phyloP scores from a whole-genome alignment of 2,888 invertebrate genomes.

The Lithophane ornitopus region DNA sequence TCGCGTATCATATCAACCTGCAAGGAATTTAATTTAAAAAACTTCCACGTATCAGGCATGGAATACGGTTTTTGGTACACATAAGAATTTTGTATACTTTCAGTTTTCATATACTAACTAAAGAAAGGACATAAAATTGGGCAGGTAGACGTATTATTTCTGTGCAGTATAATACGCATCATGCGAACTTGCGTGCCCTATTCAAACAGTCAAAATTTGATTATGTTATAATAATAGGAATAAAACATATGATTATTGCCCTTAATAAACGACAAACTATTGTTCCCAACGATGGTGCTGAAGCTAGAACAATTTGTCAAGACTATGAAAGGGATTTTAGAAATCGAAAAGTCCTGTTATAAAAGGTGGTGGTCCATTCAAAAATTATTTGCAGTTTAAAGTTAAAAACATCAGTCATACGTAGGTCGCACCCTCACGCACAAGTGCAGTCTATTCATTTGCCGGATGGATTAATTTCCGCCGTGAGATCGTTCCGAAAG shows the following conservation, averaged over 20 bases:
- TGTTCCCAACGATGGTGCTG: conserved; percentile 15
- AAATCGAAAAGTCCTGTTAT: conserved; percentile 21
- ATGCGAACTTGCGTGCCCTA: conserved; percentile 72
- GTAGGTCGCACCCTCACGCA: conserved; percentile 82
- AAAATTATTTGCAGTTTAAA: conserved; percentile 66
- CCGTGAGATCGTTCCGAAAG: conserved; percentile 88
- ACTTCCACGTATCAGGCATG: conserved; percentile 44
- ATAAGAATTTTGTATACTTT: conserved; percentile 50
- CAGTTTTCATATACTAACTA: conserved; percentile 26
- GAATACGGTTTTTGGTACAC: conserved; percentile 52
- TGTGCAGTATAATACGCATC: conserved; percentile 61
- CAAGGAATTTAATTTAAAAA: conserved; percentile 63
- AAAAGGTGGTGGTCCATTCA: conserved; percentile 33
- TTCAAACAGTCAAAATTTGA: conserved; percentile 64
- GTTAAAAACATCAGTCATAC: conserved; percentile 76
- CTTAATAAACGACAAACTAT: conserved; percentile 55
- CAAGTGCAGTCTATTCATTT: conserved; percentile 90
- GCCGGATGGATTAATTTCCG: conserved; percentile 90
- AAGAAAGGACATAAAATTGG: conserved; percentile 54
- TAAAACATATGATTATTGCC: conserved; percentile 64
- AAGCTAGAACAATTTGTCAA: background rate
- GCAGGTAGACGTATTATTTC: conserved; percentile 45
- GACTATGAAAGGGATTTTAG: background rate
- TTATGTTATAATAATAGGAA: conserved; percentile 64
- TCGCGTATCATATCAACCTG: conserved; percentile 31